Evolutionary conservation across 2,888 invertebrate species (phyloP).

Genomic region (Hemaris fuciformis): DNA sequence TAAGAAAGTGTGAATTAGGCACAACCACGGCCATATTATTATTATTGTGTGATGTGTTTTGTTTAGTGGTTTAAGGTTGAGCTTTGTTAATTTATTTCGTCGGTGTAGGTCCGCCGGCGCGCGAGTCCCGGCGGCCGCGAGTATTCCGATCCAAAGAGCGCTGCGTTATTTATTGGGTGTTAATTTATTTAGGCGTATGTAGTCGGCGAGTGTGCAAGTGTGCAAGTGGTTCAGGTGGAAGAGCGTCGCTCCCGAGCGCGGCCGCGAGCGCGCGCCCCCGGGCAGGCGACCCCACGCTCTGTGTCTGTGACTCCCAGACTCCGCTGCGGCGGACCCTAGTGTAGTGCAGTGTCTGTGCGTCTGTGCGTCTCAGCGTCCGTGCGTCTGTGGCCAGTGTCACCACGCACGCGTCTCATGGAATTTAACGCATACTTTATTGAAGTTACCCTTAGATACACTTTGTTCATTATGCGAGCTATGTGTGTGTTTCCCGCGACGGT

Average conservation of each 20-base stretch:
- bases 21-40: constrained; percentile 3
- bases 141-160: constrained; percentile 75
- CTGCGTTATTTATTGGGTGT: constrained; percentile 34
- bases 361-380: constrained; percentile 19
- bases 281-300: constrained; percentile 56
- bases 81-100: constrained; percentile 14
- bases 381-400: constrained; percentile 17
- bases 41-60: constrained; percentile 17
- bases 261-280: constrained; percentile 34
- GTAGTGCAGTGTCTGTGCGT: constrained; percentile 56
- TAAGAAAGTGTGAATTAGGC: background rate
- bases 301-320: constrained; percentile 40
- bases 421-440: constrained; percentile 51
- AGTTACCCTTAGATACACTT: constrained; percentile 60
- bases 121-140: constrained; percentile 35
- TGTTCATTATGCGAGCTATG: constrained; percentile 57
- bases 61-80: constrained; percentile 10
- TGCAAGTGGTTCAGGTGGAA: constrained; percentile 31
- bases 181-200: constrained; percentile 15
- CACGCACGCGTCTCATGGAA: constrained; percentile 55
- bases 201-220: constrained; percentile 26
- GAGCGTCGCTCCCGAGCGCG: constrained; percentile 28
- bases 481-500: constrained; percentile 45
- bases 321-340: constrained; percentile 53
- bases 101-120: constrained; percentile 7